Evolutionary conservation across 2,888 invertebrate species (phyloP).

Genomic region (Mechanitis messenoides): DNA sequence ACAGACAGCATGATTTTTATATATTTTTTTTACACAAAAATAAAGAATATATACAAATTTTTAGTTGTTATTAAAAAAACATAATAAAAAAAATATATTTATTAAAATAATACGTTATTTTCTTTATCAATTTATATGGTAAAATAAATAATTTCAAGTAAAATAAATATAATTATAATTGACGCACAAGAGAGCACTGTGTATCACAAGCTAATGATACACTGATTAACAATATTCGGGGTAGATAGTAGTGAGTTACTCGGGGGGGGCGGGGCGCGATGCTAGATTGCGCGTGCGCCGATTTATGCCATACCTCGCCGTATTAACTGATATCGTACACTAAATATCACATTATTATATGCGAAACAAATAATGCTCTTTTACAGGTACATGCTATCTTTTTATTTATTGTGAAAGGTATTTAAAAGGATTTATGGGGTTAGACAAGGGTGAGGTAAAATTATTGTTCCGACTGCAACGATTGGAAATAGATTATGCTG

Average conservation of each 20-base stretch:
- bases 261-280: constrained; percentile 62
- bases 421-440: constrained; percentile 39
- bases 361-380: constrained; percentile 69
- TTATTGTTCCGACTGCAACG: constrained; percentile 7
- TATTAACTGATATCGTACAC: constrained; percentile 73
- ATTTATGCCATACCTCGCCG: constrained; percentile 70
- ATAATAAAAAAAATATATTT: no score
- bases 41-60: neutral
- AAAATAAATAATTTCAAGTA: no score
- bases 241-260: constrained; percentile 72
- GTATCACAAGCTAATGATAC: constrained; percentile 66
- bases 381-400: constrained; percentile 44
- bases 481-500: constrained; percentile 8
- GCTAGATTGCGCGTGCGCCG: constrained; percentile 67
- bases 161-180: neutral
- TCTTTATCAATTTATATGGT: no score
- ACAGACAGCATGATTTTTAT: constrained; percentile 43
- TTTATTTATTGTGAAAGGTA: constrained; percentile 64
- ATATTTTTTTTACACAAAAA: neutral
- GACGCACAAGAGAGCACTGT: constrained; percentile 40
- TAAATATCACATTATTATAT: constrained; percentile 76
- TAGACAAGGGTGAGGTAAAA: constrained; percentile 19
- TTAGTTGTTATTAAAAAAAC: no score
- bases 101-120: no score
- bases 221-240: constrained; percentile 77